These are phyloP conservation scores for Teleogryllus oceanicus DNA, from an alignment of 2,888 invertebrate genomes.

Conservation along the genomic window DNA sequence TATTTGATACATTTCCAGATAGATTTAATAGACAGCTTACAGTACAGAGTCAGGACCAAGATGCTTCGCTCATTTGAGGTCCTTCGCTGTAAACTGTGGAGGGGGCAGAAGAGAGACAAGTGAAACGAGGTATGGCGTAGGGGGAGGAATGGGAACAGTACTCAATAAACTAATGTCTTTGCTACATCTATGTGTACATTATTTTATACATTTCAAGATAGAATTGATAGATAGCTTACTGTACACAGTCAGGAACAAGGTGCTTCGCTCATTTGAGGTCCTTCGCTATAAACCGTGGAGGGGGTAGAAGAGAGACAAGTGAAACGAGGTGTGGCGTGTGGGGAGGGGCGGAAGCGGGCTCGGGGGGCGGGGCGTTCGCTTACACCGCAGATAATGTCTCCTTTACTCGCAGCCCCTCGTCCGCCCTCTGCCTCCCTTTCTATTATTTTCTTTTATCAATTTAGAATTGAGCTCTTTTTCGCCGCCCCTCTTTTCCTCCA, in stretches of 20 bases:
- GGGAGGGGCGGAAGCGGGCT: too few species aligned
- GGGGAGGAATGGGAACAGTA: too few species aligned
- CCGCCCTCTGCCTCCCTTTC: constrained; percentile 21
- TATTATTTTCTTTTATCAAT: constrained; percentile 37
- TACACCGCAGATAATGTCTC: not conserved
- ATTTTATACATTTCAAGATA: too few species aligned
- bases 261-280: too few species aligned
- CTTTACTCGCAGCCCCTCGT: not conserved
- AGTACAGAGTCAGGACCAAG: too few species aligned
- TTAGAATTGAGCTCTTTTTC: constrained; percentile 28
- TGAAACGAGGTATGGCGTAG: not conserved
- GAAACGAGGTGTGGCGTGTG: not conserved
- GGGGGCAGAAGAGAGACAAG: not conserved
- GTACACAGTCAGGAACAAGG: too few species aligned
- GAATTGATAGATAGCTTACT: too few species aligned
- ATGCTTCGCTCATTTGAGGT: too few species aligned
- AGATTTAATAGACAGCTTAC: too few species aligned
- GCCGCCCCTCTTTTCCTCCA: constrained; percentile 18
- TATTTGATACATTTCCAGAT: too few species aligned
- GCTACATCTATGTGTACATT: too few species aligned
- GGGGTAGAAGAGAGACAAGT: not conserved
- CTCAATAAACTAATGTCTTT: too few species aligned
- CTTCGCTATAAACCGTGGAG: not conserved
- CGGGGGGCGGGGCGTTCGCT: not conserved
- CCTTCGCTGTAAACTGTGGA: not conserved